Evolutionary conservation across 2,888 invertebrate species (phyloP).

Genomic region (Habrosyne pyritoides): DNA sequence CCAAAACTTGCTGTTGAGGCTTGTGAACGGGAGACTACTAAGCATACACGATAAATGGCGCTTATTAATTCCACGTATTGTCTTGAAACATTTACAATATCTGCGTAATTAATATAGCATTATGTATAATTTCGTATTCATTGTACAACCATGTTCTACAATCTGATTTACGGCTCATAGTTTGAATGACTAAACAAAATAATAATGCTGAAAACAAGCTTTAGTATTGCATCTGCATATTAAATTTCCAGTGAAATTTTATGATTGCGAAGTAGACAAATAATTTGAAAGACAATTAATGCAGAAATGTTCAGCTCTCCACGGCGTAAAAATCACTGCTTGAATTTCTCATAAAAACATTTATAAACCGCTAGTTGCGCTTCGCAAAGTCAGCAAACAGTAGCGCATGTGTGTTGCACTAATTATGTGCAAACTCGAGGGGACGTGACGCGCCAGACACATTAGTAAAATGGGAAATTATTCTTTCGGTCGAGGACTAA

Average conservation of each 20-base stretch:
- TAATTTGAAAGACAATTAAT: background rate
- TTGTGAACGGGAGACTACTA: constrained; percentile 20
- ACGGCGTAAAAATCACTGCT: background rate
- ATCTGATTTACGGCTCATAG: too few relatives aligned
- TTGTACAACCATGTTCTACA: too few relatives aligned
- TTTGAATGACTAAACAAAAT: too few relatives aligned
- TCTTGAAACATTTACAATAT: background rate
- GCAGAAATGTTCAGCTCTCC: background rate
- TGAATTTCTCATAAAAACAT: background rate
- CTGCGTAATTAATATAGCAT: too few relatives aligned
- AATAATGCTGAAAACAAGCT: too few relatives aligned
- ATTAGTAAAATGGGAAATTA: constrained; percentile 31
- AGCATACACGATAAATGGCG: constrained; percentile 16
- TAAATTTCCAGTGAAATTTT: background rate
- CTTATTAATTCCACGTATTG: background rate
- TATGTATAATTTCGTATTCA: too few relatives aligned
- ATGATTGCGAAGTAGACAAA: background rate
- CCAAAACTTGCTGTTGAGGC: constrained; percentile 23
- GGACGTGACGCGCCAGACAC: constrained; percentile 25
- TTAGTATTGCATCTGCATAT: too few relatives aligned
- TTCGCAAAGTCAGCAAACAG: constrained; percentile 19
- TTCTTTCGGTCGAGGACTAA: constrained; percentile 17
- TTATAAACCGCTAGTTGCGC: background rate
- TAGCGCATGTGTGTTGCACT: constrained; percentile 27
- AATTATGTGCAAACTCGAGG: constrained; percentile 36